Percentiles rank a stretch among this genome's conserved stretches.
Evolutionary conservation across 2,888 invertebrate species (phyloP).

Genomic region (Monopis laevigella): DNA sequence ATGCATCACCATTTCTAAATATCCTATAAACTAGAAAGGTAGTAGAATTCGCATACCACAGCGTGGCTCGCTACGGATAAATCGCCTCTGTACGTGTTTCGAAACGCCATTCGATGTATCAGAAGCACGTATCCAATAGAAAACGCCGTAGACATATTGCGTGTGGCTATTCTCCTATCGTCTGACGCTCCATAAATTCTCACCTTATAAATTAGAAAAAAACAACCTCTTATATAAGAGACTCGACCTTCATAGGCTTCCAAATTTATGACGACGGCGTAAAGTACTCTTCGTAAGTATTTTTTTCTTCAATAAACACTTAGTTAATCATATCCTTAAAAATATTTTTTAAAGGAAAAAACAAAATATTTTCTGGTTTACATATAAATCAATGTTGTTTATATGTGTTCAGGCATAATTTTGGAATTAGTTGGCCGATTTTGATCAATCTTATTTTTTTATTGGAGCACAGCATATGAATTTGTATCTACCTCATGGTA

Average conservation of each 20-base stretch:
- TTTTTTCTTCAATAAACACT: no score
- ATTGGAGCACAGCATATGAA: no score
- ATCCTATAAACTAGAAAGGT: no score
- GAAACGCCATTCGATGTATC: slow-evolving; percentile 29
- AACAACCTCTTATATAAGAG: slow-evolving; percentile 16
- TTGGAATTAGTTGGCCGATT: no score
- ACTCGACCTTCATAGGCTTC: no score
- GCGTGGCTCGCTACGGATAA: slow-evolving; percentile 27
- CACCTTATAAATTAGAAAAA: slow-evolving; percentile 50
- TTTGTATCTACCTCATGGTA: no score
- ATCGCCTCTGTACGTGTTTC: slow-evolving; percentile 38
- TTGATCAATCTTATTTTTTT: no score
- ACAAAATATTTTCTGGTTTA: background rate
- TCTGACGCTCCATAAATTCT: slow-evolving; percentile 44
- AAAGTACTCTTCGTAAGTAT: no score
- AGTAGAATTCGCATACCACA: background rate
- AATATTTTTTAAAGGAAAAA: background rate
- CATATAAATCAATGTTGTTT: no score
- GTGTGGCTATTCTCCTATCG: slow-evolving; percentile 44
- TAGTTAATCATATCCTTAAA: no score
- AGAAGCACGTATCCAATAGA: slow-evolving; percentile 43
- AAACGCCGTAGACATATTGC: slow-evolving; percentile 38
- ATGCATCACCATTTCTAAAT: slow-evolving; percentile 7
- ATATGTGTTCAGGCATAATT: no score
- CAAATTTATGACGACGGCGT: no score